These are phyloP conservation scores for Saccostrea cuccullata DNA, from an alignment of 1,140 invertebrate species.

Conservation along the genomic window DNA sequence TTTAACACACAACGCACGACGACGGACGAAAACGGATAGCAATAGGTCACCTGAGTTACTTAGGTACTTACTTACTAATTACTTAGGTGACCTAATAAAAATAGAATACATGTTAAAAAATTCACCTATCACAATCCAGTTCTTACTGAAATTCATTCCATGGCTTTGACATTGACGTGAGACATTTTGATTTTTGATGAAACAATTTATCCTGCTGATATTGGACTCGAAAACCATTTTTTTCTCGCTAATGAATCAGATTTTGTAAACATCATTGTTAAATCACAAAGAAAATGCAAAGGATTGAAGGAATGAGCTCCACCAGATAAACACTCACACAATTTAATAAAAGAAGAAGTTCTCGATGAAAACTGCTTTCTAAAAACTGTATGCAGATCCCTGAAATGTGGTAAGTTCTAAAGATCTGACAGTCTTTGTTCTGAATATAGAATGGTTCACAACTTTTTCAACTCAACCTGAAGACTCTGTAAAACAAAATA, in stretches of 20 bases:
- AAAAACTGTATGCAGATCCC: too few relatives aligned
- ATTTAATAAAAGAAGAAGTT: neutral
- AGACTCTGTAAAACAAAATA: too few relatives aligned
- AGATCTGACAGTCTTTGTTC: too few relatives aligned
- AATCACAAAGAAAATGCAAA: neutral
- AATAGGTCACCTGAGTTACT: too few relatives aligned
- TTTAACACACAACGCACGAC: too few relatives aligned
- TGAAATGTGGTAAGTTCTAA: too few relatives aligned
- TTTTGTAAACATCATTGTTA: neutral
- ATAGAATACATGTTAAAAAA: too few relatives aligned
- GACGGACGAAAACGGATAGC: too few relatives aligned
- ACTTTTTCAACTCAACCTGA: too few relatives aligned
- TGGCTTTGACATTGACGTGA: neutral
- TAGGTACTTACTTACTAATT: too few relatives aligned
- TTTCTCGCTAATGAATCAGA: neutral
- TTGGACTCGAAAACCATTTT: neutral
- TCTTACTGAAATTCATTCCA: neutral
- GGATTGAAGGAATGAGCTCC: neutral
- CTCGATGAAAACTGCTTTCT: neutral
- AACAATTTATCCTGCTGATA: neutral
- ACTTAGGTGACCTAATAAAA: too few relatives aligned
- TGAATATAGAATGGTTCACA: too few relatives aligned
- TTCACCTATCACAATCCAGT: conserved; percentile 14
- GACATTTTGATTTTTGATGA: neutral
- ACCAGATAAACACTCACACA: neutral